Base-by-base conservation (phyloP, 2,113 vertebrate species). In the Callionymus lyra region DNA sequence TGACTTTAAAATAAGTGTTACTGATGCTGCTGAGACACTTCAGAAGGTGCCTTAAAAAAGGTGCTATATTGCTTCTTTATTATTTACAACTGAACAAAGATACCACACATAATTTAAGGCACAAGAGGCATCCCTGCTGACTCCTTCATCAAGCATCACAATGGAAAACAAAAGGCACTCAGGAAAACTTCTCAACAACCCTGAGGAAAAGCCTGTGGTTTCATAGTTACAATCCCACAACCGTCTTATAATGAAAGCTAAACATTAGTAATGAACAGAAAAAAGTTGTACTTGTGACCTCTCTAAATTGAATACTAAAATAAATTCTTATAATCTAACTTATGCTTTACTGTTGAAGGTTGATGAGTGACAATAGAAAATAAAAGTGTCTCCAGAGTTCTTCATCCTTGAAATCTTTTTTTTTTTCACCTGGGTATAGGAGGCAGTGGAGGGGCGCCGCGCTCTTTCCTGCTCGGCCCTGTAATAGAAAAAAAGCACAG, bases 361-460 rank as follows among this genome's bases (percentile, higher is more conserved):
- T 8, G 8, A 27, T 5, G 21, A n/a, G n/a, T n/a, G n/a, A n/a
- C 21, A 27, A n/a, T 35, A 34, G 50, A 2, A 12, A 21, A 16
- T n/a, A 31, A 17, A 36, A 38, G 31, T 17, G 39, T 12, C 47
- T 42, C 10, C 31, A 45, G 53, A 4, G 34, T 21, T 16, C 19
- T 14, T 9, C 21, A 50, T 31, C 34, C 10, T 10, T 38, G 11
- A 9, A 17, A n/a, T n/a, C n/a, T n/a, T n/a, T 14, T 14, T 54
- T 11, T 56, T 73, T 73, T 93, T 97, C 91, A 98, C 93, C 91
- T 94, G 1, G 89, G 89, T 59, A 87, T 72, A 14, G 95, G 95
- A 0, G 93, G 94, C 35, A 97, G 88, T 0, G 94, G 95, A 1
- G 94, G 94, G 1, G 86, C 93, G 21, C 95, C 94, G 79, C 95